Conservation (phyloP, 2,797 vertebrate genomes). For the Crocidura indochinensis region DNA sequence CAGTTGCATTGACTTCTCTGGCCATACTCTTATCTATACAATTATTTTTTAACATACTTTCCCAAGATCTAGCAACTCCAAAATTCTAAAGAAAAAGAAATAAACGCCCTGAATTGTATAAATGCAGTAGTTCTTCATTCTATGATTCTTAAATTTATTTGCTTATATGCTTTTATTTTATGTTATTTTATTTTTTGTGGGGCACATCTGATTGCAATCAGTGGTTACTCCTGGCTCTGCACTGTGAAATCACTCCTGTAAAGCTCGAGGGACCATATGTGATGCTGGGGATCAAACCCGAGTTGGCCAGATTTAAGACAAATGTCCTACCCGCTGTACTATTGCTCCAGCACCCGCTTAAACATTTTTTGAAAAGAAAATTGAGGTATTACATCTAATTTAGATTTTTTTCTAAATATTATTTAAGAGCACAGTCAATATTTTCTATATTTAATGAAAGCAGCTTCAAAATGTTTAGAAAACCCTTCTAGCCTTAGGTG, state of each 20-base stretch:
- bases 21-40: background rate
- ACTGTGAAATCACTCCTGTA: too few species aligned
- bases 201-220: too few species aligned
- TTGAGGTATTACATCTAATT: background rate
- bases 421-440: background rate
- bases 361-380: background rate
- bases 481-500: background rate
- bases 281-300: too few species aligned
- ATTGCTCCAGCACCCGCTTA: too few species aligned
- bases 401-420: background rate
- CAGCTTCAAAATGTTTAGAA: constrained; percentile 23
- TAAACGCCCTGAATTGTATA: background rate
- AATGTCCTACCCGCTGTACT: too few species aligned
- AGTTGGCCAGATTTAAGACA: too few species aligned
- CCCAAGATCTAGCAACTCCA: background rate
- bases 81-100: background rate
- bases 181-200: too few species aligned
- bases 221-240: too few species aligned
- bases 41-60: background rate
- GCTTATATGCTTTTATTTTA: background rate
- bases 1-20: background rate
- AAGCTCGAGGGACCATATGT: too few species aligned
- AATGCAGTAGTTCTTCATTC: background rate
- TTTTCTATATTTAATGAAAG: background rate
- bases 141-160: constrained; percentile 11